Conservation (phyloP, 1,140 invertebrate genomes). For the Drosophila auraria region DNA sequence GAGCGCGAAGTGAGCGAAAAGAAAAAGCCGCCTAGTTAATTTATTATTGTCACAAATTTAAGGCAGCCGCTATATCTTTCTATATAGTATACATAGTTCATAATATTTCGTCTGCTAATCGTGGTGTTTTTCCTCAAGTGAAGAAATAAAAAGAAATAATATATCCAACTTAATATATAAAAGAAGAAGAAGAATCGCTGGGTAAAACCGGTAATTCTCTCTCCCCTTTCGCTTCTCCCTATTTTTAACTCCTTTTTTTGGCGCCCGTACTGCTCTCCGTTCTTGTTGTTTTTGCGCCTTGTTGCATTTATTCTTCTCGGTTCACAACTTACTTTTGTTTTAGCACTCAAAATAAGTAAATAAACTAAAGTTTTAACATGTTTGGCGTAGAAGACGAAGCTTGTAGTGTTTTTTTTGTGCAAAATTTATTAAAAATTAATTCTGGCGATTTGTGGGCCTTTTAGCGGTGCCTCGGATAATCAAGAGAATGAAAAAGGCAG, state of each 20-base stretch:
- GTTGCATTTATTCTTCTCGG: slow-evolving; percentile 60
- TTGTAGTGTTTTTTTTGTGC: background rate
- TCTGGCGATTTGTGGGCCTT: background rate
- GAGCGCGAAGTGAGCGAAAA: slow-evolving; percentile 15
- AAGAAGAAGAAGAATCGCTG: slow-evolving; percentile 30
- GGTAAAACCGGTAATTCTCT: slow-evolving; percentile 67
- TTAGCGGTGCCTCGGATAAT: background rate
- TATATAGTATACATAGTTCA: background rate
- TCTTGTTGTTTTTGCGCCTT: slow-evolving; percentile 46
- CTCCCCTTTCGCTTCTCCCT: slow-evolving; percentile 14
- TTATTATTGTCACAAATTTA: slow-evolving; percentile 13
- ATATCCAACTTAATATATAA: background rate
- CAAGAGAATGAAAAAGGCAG: slow-evolving; percentile 1
- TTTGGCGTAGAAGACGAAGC: background rate
- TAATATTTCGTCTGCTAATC: slow-evolving; percentile 19
- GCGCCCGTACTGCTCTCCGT: slow-evolving; percentile 31
- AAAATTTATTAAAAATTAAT: background rate
- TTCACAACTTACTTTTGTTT: slow-evolving; percentile 25
- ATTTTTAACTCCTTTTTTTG: slow-evolving; percentile 54
- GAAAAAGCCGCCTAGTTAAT: slow-evolving; percentile 38
- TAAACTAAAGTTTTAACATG: slow-evolving; percentile 2
- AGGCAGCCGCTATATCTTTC: slow-evolving; percentile 9
- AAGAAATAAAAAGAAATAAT: slow-evolving; percentile 10
- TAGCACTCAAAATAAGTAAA: slow-evolving; percentile 34
- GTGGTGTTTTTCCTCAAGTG: slow-evolving; percentile 7